These are phyloP conservation scores for Neosalanx taihuensis DNA, from an alignment of 2,797 vertebrate species.

Conservation along the genomic window DNA sequence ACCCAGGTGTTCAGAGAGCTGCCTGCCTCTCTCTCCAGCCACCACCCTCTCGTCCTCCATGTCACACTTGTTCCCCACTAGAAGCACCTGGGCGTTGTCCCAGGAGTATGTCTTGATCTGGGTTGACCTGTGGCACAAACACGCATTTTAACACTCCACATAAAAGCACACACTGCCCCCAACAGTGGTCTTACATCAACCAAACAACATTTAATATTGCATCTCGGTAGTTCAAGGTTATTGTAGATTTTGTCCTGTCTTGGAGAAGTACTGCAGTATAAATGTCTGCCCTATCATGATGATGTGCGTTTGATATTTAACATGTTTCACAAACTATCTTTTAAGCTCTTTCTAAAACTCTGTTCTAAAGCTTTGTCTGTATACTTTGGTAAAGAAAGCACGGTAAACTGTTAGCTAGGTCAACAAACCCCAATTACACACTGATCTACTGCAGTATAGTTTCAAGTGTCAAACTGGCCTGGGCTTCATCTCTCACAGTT, in stretches of 20 bases:
- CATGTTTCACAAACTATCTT: not conserved
- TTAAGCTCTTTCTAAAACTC: not conserved
- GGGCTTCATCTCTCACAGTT: not conserved
- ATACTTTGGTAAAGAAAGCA: not conserved
- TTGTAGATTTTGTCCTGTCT: too few relatives aligned
- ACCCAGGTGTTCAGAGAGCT: conserved; percentile 95
- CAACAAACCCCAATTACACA: not conserved
- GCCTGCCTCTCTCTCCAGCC: conserved; percentile 85
- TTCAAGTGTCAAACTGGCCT: not conserved
- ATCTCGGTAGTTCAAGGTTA: too few relatives aligned
- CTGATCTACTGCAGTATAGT: not conserved
- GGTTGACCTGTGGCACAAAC: conserved; percentile 80
- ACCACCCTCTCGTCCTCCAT: conserved; percentile 96
- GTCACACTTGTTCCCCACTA: conserved; percentile 97
- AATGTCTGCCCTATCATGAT: too few relatives aligned
- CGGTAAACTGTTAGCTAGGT: not conserved
- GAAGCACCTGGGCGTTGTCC: conserved; percentile 95
- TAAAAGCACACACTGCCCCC: not conserved
- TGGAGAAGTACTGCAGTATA: too few relatives aligned
- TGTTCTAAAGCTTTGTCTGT: not conserved
- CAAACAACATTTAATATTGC: too few relatives aligned
- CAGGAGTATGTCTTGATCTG: conserved; percentile 98
- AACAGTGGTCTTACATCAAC: too few relatives aligned
- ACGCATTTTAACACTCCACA: conserved; percentile 12
- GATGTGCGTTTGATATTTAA: not conserved